A percentile compares a stretch with the other conserved stretches of the same genome.
These are phyloP conservation scores for Macrosoma leucophasiata DNA, from an alignment of 2,888 invertebrate species.

Conservation along the genomic window DNA sequence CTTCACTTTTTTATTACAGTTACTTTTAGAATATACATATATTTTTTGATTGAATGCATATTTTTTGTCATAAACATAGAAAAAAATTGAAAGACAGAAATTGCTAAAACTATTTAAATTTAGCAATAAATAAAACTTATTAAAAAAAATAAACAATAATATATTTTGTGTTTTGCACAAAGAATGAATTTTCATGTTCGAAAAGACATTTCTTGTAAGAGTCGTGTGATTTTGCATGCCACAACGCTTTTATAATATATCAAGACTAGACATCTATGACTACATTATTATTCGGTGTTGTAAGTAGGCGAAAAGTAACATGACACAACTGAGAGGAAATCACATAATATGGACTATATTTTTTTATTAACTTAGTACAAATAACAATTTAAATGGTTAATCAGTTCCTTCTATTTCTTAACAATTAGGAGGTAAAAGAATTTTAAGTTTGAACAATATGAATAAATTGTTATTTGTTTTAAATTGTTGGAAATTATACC, in stretches of 20 bases:
- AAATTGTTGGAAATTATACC: too few species aligned
- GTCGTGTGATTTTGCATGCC: conserved; percentile 7
- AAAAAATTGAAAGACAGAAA: too few species aligned
- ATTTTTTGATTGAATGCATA: too few species aligned
- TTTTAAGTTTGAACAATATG: neutral
- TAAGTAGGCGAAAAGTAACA: conserved; percentile 6
- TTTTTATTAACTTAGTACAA: neutral
- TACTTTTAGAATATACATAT: too few species aligned
- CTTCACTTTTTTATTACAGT: too few species aligned
- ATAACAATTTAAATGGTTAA: conserved; percentile 1
- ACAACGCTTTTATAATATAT: conserved; percentile 7
- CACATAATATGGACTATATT: too few species aligned
- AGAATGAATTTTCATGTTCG: conserved; percentile 3
- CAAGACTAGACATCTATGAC: conserved; percentile 27
- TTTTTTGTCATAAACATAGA: too few species aligned
- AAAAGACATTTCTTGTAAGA: conserved; percentile 1
- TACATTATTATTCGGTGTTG: conserved; percentile 14
- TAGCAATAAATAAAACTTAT: conserved; percentile 6
- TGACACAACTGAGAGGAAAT: conserved; percentile 2
- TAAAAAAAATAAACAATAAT: conserved; percentile 1
- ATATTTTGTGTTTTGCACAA: neutral
- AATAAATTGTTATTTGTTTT: neutral
- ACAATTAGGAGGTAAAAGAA: neutral
- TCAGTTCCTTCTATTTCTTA: neutral
- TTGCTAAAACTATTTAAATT: conserved; percentile 6